Evolutionary conservation across 2,797 vertebrate genomes (phyloP).

Genomic region (Intellagama lesueurii): DNA sequence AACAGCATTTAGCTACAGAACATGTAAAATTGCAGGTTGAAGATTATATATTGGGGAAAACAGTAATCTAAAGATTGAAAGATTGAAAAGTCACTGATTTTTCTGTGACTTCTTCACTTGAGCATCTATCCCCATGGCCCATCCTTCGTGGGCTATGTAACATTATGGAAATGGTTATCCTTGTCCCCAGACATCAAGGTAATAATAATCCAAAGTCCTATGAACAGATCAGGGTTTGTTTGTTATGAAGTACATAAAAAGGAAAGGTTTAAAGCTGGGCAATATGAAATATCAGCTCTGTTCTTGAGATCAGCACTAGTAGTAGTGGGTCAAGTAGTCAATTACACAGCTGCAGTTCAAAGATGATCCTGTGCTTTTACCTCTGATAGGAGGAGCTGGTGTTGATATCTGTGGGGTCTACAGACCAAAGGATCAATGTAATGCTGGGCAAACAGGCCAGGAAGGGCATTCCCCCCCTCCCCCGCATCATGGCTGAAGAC

Average conservation of each 20-base stretch:
- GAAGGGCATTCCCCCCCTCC: neutral
- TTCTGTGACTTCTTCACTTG: neutral
- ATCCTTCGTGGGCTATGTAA: neutral
- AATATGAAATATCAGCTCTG: neutral
- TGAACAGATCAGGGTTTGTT: neutral
- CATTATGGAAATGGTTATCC: neutral
- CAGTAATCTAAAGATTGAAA: neutral
- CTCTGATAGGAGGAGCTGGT: neutral
- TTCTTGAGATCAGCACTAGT: neutral
- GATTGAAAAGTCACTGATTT: neutral
- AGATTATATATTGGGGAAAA: neutral
- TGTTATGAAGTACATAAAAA: conserved; percentile 10
- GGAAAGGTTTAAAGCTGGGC: conserved; percentile 18
- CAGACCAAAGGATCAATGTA: neutral
- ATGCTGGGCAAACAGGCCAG: neutral
- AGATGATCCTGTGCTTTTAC: neutral
- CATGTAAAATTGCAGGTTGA: neutral
- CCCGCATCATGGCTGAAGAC: neutral
- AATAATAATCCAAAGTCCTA: neutral
- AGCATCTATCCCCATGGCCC: neutral
- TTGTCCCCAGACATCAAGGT: neutral
- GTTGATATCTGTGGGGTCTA: neutral
- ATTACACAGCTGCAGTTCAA: neutral
- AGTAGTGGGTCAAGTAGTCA: neutral
- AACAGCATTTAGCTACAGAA: conserved; percentile 19